Base-by-base conservation (phyloP, 2,888 invertebrate species). In the Pteria penguin region DNA sequence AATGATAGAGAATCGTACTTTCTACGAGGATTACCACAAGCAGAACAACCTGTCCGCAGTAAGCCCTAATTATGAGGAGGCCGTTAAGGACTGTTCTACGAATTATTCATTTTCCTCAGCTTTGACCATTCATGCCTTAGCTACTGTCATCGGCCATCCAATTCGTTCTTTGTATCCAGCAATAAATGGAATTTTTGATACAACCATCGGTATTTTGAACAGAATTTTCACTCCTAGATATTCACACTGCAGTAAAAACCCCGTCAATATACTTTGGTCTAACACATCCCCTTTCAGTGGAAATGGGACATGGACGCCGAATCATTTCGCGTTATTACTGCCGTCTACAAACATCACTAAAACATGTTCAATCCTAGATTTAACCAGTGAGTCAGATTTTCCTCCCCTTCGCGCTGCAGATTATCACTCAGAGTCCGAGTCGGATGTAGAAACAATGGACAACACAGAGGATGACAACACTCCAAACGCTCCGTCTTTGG, bases 241-340 rank as follows among this genome's bases (percentile, higher is more conserved):
- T 32, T 32, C 14, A 63, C 36, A 33, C 24, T 36, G n/a, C 32
- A 63, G 24, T n/a, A 61, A 60, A 70, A 70, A 52, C 61, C 61
- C 36, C 1, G 4, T 70, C 36, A 18, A n/a, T 22, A 70, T 70
- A 29, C 52, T 70, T 26, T 70, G 70, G 70, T 45, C 70, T 24
- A 32, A 24, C 36, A 27, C 31, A 24, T 18, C 3, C 8, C 4
- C 22, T 1, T 61, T 61, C 29, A 33, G 29, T 32, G 70, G 70
- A 27, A 63, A 18, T n/a, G 45, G 63, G 11, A 63, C 26, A 24
- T 63, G 63, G 63, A 33, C 36, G 5, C 63, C 61, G 57, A n/a
- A n/a, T n/a, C n/a, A n/a, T n/a, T n/a, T n/a, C n/a, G n/a, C n/a
- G n/a, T n/a, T n/a, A n/a, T n/a, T n/a, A n/a, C n/a, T n/a, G n/a